Evolutionary conservation across 1,140 invertebrate species (phyloP), one percentile per base, ranked within the genome.

Genomic region (Hyles euphorbiae): DNA sequence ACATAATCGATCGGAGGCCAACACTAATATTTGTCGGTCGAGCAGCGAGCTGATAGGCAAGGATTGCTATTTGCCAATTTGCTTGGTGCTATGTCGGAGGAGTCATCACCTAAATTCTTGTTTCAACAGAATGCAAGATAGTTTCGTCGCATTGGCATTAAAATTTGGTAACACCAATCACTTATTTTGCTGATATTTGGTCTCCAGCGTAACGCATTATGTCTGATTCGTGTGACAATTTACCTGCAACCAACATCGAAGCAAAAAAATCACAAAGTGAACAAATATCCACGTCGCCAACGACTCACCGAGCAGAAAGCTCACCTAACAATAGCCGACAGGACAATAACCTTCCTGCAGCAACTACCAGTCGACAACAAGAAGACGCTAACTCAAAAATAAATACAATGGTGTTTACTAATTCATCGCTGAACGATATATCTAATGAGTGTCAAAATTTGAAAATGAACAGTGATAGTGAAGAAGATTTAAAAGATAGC

Each of bases 381-480:
- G 22, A 48, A 48, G 22, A 48, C 47, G 6, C n/a, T 5, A n/a
- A 48, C 22, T 22, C 8, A 22, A 48, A 48, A 22, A 3, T 48
- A 48, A 6, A 48, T 54, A 43, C 40, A 32, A 47, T 36, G 45
- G 10, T 34, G 11, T 60, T 56, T 12, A 55, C 32, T 44, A 57
- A 64, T 60, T 53, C 55, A 45, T 54, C 61, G 12, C 47, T 63
- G 8, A 64, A 58, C 48, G 61, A 67, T 50, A 34, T 70, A 44
- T 34, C 59, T 3, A 56, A 5, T 33, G 48, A 67, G 22, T 66
- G 56, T 53, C 48, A 70, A 63, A 69, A 66, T 46, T 58, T 75
- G 58, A 72, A 64, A 45, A 64, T 76, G 65, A 67, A 66, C 60
- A 68, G 54, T 52, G 65, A 60, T 44, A 71, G 32, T 61, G 51